Conservation (phyloP, 2,113 vertebrate genomes). For the Brienomyrus longianalis region DNA sequence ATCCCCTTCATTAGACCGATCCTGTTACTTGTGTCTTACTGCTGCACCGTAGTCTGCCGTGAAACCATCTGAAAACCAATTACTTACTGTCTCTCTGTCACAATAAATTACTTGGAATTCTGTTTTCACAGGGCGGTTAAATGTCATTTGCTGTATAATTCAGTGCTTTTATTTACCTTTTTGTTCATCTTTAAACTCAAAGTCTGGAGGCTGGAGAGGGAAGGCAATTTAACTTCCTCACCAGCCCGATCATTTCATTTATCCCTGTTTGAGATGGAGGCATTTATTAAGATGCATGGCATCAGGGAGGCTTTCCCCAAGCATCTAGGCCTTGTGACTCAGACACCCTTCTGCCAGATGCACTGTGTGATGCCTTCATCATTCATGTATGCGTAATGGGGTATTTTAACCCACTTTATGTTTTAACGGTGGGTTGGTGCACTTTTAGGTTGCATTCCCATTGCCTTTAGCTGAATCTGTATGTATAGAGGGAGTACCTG, state of each 20-base stretch:
- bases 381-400: neutral
- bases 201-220: neutral
- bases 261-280: neutral
- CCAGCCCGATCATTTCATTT: neutral
- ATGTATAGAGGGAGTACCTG: neutral
- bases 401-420: neutral
- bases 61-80: constrained; percentile 5
- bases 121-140: neutral
- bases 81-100: neutral
- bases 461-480: neutral
- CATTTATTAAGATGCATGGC: neutral
- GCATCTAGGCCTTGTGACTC: neutral
- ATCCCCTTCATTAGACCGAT: constrained; percentile 1
- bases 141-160: neutral
- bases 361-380: neutral
- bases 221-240: neutral
- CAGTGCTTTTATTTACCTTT: neutral
- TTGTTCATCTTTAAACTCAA: neutral
- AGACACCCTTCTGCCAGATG: neutral
- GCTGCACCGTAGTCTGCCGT: neutral
- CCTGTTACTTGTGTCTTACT: neutral
- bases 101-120: neutral
- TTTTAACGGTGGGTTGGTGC: neutral
- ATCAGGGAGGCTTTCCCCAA: neutral
- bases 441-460: neutral